phyloP scores from a whole-genome alignment of 1,140 invertebrate species.

The Holotrichia oblita region DNA sequence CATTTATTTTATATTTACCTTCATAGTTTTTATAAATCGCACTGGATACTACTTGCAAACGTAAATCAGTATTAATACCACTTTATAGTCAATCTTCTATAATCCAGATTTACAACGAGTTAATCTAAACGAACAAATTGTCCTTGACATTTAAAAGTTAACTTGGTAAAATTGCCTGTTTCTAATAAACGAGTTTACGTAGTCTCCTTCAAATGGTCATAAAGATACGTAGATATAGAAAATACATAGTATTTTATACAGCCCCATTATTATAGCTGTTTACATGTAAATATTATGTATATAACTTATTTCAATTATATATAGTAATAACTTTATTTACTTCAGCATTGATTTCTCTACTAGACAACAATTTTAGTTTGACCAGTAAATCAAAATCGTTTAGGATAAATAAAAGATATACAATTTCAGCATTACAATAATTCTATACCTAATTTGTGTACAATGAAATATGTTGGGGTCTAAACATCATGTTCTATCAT shows the following conservation, averaged over 20 bases:
- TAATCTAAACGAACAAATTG: constrained; percentile 14
- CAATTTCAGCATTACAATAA: not conserved
- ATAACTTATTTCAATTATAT: too few species aligned
- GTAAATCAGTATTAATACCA: not conserved
- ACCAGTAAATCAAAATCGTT: too few species aligned
- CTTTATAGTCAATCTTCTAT: not conserved
- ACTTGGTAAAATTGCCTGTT: not conserved
- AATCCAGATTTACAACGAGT: constrained; percentile 18
- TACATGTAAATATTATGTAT: too few species aligned
- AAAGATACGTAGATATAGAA: not conserved
- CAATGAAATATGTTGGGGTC: constrained; percentile 38
- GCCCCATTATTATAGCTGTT: too few species aligned
- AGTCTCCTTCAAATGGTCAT: not conserved
- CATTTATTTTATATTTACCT: not conserved
- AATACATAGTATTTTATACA: not conserved
- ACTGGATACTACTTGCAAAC: not conserved
- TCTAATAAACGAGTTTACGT: not conserved
- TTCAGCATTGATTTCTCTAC: too few species aligned
- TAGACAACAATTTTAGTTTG: too few species aligned
- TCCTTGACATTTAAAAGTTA: constrained; percentile 13
- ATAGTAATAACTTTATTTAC: too few species aligned
- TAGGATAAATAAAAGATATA: not conserved
- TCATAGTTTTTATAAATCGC: not conserved
- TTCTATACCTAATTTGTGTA: constrained; percentile 27
- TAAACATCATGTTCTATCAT: constrained; percentile 42